Conservation (phyloP, 2,797 vertebrate species). For the Eidolon dupreanum region DNA sequence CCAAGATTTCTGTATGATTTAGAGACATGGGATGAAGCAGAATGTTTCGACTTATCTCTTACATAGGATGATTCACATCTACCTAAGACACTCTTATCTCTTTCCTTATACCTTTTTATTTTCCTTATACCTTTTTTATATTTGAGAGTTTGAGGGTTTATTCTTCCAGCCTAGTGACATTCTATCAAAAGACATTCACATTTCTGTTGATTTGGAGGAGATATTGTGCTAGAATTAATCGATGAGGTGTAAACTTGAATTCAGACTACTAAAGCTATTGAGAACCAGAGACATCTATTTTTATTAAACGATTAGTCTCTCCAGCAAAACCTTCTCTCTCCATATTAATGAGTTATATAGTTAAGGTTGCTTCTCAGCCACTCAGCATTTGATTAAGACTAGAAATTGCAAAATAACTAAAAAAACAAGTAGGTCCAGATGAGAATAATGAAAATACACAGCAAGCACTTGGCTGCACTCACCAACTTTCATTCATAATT, state of each 20-base stretch:
- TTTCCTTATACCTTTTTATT: neutral
- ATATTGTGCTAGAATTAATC: neutral
- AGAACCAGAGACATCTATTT: neutral
- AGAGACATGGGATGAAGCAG: neutral
- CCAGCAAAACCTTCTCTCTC: neutral
- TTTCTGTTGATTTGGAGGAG: neutral
- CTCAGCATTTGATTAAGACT: neutral
- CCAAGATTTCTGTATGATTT: neutral
- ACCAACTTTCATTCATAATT: neutral
- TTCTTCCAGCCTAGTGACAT: neutral
- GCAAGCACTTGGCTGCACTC: neutral
- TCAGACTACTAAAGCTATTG: neutral
- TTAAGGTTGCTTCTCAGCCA: neutral
- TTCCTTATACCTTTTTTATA: neutral
- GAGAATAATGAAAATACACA: neutral
- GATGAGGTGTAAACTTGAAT: neutral
- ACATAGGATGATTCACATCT: neutral
- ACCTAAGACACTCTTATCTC: neutral
- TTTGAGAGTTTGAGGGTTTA: neutral
- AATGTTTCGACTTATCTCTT: neutral
- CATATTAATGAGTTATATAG: neutral
- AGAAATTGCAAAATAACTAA: neutral
- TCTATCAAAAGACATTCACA: neutral
- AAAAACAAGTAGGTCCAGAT: neutral
- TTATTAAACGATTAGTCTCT: neutral